Conservation (phyloP, 1,140 invertebrate genomes). For the Euura saliciscinereae region DNA sequence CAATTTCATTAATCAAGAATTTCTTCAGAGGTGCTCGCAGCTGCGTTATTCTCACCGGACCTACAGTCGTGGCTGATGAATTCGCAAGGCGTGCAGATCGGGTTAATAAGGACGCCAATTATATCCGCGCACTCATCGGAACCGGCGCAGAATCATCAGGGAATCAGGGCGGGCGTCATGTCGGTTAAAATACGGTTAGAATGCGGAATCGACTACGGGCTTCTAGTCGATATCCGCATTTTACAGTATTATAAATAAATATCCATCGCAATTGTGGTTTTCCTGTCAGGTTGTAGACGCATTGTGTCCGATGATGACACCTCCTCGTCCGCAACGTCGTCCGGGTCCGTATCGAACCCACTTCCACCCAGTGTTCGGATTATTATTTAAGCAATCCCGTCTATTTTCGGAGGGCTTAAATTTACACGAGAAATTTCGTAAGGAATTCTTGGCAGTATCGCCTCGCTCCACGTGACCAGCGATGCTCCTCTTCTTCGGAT, state of each 20-base stretch:
- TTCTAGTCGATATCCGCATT: too few relatives aligned
- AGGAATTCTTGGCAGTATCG: neutral
- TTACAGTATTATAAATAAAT: too few relatives aligned
- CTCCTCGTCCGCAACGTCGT: too few relatives aligned
- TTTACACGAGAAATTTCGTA: neutral
- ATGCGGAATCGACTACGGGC: neutral
- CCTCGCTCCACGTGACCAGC: neutral
- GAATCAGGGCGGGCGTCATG: neutral
- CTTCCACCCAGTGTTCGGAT: neutral
- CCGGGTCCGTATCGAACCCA: too few relatives aligned
- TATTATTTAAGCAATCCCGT: neutral
- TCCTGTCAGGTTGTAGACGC: too few relatives aligned
- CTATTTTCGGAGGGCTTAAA: neutral
- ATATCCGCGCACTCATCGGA: neutral
- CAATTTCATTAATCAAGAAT: too few relatives aligned
- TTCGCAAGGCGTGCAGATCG: neutral
- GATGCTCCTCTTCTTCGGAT: neutral
- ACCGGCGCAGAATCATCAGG: neutral
- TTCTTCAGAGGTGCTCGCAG: too few relatives aligned
- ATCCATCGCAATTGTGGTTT: too few relatives aligned
- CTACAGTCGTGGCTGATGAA: neutral
- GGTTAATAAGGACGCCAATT: conserved; percentile 3
- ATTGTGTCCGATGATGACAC: too few relatives aligned
- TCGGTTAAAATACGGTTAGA: conserved; percentile 1
- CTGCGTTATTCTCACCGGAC: too few relatives aligned